Conservation (phyloP, 2,113 vertebrate species). For the Machaerirhynchus nigripectus region DNA sequence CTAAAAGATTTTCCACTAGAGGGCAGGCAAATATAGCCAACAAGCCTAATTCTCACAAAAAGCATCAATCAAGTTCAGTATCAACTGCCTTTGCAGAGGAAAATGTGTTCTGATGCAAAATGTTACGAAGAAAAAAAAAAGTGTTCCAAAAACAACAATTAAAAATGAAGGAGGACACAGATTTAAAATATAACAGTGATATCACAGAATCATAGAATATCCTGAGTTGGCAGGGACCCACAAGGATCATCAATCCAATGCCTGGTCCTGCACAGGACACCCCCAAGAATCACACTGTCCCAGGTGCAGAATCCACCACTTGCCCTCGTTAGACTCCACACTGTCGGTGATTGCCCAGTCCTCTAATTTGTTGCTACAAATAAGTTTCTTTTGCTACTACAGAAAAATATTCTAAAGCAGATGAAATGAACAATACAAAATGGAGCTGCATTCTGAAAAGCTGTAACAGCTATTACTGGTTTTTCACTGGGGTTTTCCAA, state of each 20-base stretch:
- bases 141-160: background rate
- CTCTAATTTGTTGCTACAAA: background rate
- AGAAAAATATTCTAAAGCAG: background rate
- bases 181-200: background rate
- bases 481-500: background rate
- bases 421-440: background rate
- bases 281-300: background rate
- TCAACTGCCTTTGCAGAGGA: background rate
- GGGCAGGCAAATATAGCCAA: conserved; percentile 42
- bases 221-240: background rate
- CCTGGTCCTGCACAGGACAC: background rate
- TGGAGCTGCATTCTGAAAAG: background rate
- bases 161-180: background rate
- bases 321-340: background rate
- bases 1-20: conserved; percentile 49
- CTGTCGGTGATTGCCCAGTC: background rate
- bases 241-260: background rate
- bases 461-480: background rate
- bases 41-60: background rate
- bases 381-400: background rate
- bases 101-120: background rate
- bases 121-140: background rate
- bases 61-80: background rate
- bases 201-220: background rate
- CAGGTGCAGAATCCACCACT: background rate